Conservation (phyloP, 2,113 vertebrate genomes). For the Lates calcarifer region DNA sequence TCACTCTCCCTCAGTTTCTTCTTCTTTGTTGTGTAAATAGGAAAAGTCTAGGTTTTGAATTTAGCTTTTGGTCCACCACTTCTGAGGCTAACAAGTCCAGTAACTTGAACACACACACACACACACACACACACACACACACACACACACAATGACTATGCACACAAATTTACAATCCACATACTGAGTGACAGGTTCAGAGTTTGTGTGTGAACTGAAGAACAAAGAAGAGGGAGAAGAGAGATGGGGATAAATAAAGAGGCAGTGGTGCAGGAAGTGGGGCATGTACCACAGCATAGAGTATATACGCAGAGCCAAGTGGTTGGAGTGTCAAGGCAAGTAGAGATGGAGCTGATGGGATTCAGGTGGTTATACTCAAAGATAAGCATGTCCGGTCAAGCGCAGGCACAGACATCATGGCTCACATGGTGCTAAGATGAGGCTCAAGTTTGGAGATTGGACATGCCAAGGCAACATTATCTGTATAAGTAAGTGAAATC, state of each 20-base stretch:
- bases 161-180: constrained; percentile 35
- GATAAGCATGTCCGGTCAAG: constrained; percentile 11
- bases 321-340: constrained; percentile 11
- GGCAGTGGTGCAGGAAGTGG: constrained; percentile 45
- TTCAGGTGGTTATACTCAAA: constrained; percentile 21
- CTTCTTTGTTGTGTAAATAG: constrained; percentile 46
- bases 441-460: not conserved
- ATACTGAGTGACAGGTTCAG: constrained; percentile 29
- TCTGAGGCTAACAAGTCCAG: constrained; percentile 14
- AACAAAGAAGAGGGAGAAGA: constrained; percentile 31
- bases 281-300: constrained; percentile 24
- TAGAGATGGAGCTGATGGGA: constrained; percentile 3
- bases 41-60: constrained; percentile 30
- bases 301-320: constrained; percentile 11
- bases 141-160: not conserved
- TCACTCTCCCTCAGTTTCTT: not conserved
- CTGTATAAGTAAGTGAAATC: not conserved
- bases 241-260: constrained; percentile 43
- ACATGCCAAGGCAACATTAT: not conserved
- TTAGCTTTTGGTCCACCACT: constrained; percentile 30
- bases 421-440: constrained; percentile 3
- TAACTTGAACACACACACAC: constrained; percentile 4
- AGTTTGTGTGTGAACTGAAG: constrained; percentile 25
- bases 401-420: not conserved
- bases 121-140: not conserved